Conservation (phyloP, 2,113 vertebrate species). For the Nannobrachium achirus region DNA sequence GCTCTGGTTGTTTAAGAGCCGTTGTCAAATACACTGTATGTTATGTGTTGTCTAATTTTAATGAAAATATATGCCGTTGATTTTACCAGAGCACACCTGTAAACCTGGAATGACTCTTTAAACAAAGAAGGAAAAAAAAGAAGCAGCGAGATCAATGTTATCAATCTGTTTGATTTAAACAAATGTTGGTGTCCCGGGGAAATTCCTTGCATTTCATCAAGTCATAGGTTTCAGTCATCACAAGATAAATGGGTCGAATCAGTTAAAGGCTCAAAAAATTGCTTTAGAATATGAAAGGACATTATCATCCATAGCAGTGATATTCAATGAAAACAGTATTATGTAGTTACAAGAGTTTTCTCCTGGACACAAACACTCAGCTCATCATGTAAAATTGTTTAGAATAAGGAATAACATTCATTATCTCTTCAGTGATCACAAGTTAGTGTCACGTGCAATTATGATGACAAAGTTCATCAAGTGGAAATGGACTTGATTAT, state of each 20-base stretch:
- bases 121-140: no score
- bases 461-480: constrained; percentile 9
- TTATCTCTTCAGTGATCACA: constrained; percentile 27
- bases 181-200: constrained; percentile 8
- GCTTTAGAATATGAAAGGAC: background rate
- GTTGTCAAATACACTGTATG: constrained; percentile 63
- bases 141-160: constrained; percentile 46
- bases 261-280: background rate
- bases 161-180: constrained; percentile 51
- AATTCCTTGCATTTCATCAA: constrained; percentile 5
- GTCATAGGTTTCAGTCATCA: background rate
- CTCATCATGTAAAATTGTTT: constrained; percentile 16
- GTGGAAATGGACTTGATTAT: constrained; percentile 35
- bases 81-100: constrained; percentile 52
- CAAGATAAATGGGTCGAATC: background rate
- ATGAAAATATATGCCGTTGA: constrained; percentile 50
- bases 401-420: background rate
- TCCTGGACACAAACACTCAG: constrained; percentile 12
- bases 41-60: constrained; percentile 63
- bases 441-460: constrained; percentile 31
- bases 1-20: constrained; percentile 58
- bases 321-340: background rate
- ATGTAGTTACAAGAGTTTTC: no score
- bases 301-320: background rate
- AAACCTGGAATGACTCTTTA: constrained; percentile 46